These are phyloP conservation scores for Orchesella cincta DNA, from an alignment of 1,140 invertebrate genomes.

Conservation along the genomic window DNA sequence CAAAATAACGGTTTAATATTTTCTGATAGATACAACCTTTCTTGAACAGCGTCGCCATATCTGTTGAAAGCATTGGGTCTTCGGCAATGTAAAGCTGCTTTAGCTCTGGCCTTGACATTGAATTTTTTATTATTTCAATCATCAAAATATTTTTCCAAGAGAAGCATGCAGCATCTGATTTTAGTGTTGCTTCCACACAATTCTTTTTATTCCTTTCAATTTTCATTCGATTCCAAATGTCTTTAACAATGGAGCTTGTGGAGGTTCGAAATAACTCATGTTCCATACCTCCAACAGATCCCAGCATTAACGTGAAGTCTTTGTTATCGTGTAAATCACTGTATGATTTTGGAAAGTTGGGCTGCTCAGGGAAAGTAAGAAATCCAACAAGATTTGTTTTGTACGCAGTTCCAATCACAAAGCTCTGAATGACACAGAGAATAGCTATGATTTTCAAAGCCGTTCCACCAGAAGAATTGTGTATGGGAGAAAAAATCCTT, in stretches of 20 bases:
- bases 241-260: background rate
- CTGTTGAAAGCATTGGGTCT: background rate
- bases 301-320: background rate
- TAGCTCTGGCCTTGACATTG: background rate
- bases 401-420: background rate
- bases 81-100: background rate
- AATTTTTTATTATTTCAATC: background rate
- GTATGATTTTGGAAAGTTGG: background rate
- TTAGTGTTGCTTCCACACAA: background rate
- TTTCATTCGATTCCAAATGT: background rate
- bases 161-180: background rate
- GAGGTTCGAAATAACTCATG: background rate
- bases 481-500: no score
- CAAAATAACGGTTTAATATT: background rate
- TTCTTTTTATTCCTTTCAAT: background rate
- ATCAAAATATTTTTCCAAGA: background rate
- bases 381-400: constrained; percentile 5
- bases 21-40: background rate
- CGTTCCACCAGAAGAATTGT: no score
- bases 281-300: background rate
- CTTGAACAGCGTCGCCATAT: background rate
- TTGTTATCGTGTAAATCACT: background rate
- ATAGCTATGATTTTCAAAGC: no score
- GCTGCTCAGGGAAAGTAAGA: background rate
- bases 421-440: no score